phyloP scores from a whole-genome alignment of 2,113 vertebrate genomes.

The Tympanuchus pallidicinctus region DNA sequence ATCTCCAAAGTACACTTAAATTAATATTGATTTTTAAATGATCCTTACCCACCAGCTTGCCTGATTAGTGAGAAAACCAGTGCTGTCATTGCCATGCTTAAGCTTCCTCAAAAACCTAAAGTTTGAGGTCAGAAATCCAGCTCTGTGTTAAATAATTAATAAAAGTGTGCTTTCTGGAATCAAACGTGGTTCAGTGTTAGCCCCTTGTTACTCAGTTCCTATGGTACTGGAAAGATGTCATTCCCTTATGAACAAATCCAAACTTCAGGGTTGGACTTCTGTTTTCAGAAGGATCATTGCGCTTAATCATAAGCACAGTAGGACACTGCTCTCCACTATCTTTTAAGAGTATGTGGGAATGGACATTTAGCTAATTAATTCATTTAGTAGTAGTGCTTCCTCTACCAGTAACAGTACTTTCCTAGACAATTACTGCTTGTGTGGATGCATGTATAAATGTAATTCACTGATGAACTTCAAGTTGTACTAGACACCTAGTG shows the following conservation, averaged over 20 bases:
- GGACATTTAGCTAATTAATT: background rate
- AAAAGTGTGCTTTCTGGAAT: background rate
- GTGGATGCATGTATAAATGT: background rate
- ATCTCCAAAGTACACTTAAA: background rate
- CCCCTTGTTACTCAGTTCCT: rapidly evolving
- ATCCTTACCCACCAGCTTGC: background rate
- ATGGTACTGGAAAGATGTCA: background rate
- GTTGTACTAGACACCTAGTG: background rate
- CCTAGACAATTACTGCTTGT: background rate
- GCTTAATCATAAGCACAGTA: background rate
- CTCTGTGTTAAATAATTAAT: background rate
- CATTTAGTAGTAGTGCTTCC: too few relatives aligned
- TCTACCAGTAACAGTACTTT: background rate
- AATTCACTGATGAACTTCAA: background rate
- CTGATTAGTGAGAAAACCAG: background rate
- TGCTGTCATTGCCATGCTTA: background rate
- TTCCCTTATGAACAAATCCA: background rate
- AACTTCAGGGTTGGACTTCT: rapidly evolving
- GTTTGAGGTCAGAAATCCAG: background rate
- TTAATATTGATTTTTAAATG: background rate
- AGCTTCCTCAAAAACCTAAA: background rate
- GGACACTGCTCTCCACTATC: background rate
- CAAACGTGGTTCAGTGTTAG: background rate
- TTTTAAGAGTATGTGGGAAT: background rate
- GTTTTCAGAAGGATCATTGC: background rate